Evolutionary conservation across 2,888 invertebrate genomes (phyloP).

Genomic region (Nymphalis polychloros): DNA sequence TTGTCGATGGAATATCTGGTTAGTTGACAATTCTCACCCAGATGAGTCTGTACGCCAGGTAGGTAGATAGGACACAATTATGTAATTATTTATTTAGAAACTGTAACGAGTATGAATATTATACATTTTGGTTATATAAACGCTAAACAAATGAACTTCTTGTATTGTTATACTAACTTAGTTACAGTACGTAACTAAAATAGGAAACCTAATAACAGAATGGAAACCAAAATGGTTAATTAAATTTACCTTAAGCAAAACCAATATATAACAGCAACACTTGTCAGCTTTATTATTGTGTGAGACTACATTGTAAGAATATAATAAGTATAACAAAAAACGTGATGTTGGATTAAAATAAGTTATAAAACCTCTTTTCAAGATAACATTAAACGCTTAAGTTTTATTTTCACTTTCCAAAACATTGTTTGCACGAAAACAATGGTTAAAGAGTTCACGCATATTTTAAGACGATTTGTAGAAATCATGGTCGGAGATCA

Average conservation of each 20-base stretch:
- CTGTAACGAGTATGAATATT: neutral
- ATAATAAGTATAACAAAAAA: no score
- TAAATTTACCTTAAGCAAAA: slow-evolving; percentile 10
- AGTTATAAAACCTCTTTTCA: slow-evolving; percentile 4
- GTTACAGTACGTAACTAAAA: neutral
- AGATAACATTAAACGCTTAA: slow-evolving; percentile 23
- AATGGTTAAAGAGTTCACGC: slow-evolving; percentile 46
- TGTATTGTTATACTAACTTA: neutral
- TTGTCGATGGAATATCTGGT: no score
- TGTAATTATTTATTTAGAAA: neutral
- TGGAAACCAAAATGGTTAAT: slow-evolving; percentile 14
- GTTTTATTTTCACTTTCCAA: slow-evolving; percentile 45
- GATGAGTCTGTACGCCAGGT: neutral
- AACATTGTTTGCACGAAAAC: slow-evolving; percentile 46
- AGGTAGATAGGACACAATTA: neutral
- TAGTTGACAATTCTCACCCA: neutral
- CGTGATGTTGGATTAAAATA: neutral
- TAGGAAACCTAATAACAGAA: slow-evolving; percentile 9
- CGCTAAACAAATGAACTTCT: no score
- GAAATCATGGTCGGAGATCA: slow-evolving; percentile 49
- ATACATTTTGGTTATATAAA: neutral
- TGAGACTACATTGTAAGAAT: no score
- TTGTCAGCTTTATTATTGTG: slow-evolving; percentile 5
- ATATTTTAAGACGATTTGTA: slow-evolving; percentile 48
- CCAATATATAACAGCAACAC: slow-evolving; percentile 7